Evolutionary conservation across 1,140 invertebrate species (phyloP).

Genomic region (Pogonognathellus flavescens): DNA sequence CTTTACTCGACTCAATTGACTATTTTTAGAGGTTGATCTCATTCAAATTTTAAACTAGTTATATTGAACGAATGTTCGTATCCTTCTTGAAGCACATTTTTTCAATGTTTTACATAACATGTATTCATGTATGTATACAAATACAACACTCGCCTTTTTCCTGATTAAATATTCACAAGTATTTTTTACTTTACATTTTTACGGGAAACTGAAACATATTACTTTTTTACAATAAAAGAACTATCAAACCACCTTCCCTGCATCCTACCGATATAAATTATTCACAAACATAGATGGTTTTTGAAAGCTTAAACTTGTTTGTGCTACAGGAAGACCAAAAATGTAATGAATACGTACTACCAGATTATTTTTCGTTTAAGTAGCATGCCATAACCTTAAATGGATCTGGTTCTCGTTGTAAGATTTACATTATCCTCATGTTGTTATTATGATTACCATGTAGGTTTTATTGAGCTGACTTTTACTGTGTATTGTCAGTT

Average conservation of each 20-base stretch:
- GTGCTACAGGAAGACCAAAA: not conserved
- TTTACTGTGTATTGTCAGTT: not conserved
- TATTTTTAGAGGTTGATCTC: constrained; percentile 44
- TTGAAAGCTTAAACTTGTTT: not conserved
- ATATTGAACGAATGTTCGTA: not conserved
- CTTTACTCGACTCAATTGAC: not conserved
- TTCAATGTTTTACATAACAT: not conserved
- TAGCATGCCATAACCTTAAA: not conserved
- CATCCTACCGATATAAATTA: not conserved
- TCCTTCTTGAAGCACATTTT: not conserved
- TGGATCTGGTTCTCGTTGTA: constrained; percentile 2
- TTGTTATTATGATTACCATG: not conserved
- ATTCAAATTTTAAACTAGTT: constrained; percentile 4
- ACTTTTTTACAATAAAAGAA: not conserved
- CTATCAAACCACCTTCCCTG: not conserved
- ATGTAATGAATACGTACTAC: not conserved
- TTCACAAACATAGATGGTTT: not conserved
- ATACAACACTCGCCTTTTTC: not conserved
- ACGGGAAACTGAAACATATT: not conserved
- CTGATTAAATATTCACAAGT: not conserved
- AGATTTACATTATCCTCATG: not conserved
- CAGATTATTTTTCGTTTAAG: constrained; percentile 1
- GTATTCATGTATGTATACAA: not conserved
- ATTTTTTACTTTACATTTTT: not conserved
- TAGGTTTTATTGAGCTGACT: not conserved